Base-by-base conservation (phyloP, 2,888 invertebrate species). In the Orchesella flavescens region DNA sequence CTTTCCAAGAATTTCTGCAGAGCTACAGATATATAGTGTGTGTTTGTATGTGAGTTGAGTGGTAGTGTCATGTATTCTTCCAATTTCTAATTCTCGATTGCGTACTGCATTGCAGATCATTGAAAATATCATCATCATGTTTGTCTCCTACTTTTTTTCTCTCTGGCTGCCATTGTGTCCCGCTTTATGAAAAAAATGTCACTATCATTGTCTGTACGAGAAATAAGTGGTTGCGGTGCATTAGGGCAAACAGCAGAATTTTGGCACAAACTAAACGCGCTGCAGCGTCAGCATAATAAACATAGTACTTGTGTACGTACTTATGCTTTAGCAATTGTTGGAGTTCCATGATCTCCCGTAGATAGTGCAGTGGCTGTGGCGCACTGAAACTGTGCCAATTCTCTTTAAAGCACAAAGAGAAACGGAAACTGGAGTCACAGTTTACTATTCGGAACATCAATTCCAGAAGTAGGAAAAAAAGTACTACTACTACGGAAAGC, bases 61-160 rank as follows among this genome's bases (percentile, higher is more conserved):
- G 63, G 15, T 55, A 4, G 55, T 68, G 24, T 44, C 63, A 49
- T 53, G n/a, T 53, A 74, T 46, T 34, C 17, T 23, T 13, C 19
- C 19, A 73, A 23, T 73, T 61, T 73, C 73, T 73, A 61, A 61
- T 23, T 61, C 61, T 73, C 75, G 12, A 34, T 49, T 83, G 83
- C 83, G 83, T 83, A 68, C 83, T 83, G 83, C 83, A 83, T 77
- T 83, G 83, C 83, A 83, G 83, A 83, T 75, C 55, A 44, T 53
- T 4, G 74, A 24, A 57, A 73, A 61, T 65, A 75, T 65, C 53
- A 75, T 75, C 46, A 65, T n/a, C 49, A 65, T 63, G 43, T 55
- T 74, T 74, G 61, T 59, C 74, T 63, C 74, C 73, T 13, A 34
- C 43, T 76, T 17, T 57, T 68, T 46, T 21, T 21, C 46, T 19